Conservation (phyloP, 2,888 invertebrate genomes). For the Drosophila rellima region DNA sequence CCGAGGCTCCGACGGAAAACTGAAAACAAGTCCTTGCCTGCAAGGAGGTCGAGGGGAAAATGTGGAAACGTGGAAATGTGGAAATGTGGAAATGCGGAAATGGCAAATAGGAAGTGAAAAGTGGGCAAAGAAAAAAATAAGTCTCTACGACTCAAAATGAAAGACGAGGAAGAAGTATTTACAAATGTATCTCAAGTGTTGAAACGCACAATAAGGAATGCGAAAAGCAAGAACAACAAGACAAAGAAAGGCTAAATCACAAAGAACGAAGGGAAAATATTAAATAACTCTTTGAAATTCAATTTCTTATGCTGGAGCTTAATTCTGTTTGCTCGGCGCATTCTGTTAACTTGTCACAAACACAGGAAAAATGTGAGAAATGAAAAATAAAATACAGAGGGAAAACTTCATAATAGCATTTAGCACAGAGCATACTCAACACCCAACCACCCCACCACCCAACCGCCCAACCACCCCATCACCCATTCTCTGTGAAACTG, state of each 20-base stretch:
- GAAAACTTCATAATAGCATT: slow-evolving; percentile 58
- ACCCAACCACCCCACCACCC: slow-evolving; percentile 3
- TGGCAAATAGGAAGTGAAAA: slow-evolving; percentile 30
- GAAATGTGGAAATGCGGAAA: slow-evolving; percentile 27
- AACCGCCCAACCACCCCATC: slow-evolving; percentile 20
- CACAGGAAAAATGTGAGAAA: slow-evolving; percentile 4
- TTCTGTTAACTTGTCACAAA: slow-evolving; percentile 36
- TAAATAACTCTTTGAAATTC: slow-evolving; percentile 77
- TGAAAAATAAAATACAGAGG: not conserved
- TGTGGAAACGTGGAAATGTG: slow-evolving; percentile 2
- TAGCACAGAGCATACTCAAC: slow-evolving; percentile 14
- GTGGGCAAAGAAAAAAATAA: slow-evolving; percentile 42
- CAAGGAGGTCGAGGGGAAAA: not conserved
- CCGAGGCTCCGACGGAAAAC: slow-evolving; percentile 6
- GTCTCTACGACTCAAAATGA: slow-evolving; percentile 26
- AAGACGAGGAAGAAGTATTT: no score
- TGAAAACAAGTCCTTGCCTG: slow-evolving; percentile 13
- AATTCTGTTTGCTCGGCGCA: slow-evolving; percentile 65
- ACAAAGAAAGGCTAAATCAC: not conserved
- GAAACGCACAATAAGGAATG: slow-evolving; percentile 4
- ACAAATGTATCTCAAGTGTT: slow-evolving; percentile 10
- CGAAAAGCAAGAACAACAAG: slow-evolving; percentile 10
- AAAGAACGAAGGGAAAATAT: slow-evolving; percentile 9
- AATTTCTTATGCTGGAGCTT: slow-evolving; percentile 68
- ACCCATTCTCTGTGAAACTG: slow-evolving; percentile 15